Evolutionary conservation across 1,140 invertebrate genomes (phyloP), one percentile per base, ranked within the genome.

Genomic region (Drosophila takahashii): DNA sequence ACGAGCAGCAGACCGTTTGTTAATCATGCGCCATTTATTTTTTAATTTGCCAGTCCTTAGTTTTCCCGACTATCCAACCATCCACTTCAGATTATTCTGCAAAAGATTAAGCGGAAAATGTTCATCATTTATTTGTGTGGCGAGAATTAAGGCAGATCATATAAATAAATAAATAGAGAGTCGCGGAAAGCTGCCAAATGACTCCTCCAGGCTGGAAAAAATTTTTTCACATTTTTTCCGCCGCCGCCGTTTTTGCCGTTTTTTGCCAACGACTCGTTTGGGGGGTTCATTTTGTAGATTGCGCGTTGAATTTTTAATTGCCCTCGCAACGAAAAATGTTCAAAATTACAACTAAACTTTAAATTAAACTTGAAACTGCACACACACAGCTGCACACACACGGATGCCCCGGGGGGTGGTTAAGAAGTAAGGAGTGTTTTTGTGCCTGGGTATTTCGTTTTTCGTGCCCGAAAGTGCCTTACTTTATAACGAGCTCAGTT

Each of bases 291-390:
- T 77, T 69, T 47, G 65, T 52, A 79, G 70, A 79, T 72, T 77
- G 84, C 72, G 45, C 67, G 76, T 73, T 87, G 84, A 72, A 87
- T 89, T 89, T 87, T 87, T 89, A 89, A 87, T 83, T 87, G 81
- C 71, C 48, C 27, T 42, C 73, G 41, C 66, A 66, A 66, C 59
- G 44, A 76, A 89, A 89, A 77, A 72, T 69, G 39, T 52, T 72
- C 56, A 54, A 87, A 83, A 87, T 79, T 87, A 73, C 79, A 83
- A 64, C 64, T 71, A 71, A 71, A 71, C 79, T 87, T 89, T 76
- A 79, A 76, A 83, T 83, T 78, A 83, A 83, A 77, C 74, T 77
- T 70, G 64, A 70, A 71, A 58, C 52, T 64, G 51, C 81, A 51
- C 59, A 54, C 54, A 79, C 52, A 52, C 57, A 16, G 22, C 3